Evolutionary conservation across 1,140 invertebrate species (phyloP), one percentile per base, ranked within the genome.

Genomic region (Vanessa tameamea): DNA sequence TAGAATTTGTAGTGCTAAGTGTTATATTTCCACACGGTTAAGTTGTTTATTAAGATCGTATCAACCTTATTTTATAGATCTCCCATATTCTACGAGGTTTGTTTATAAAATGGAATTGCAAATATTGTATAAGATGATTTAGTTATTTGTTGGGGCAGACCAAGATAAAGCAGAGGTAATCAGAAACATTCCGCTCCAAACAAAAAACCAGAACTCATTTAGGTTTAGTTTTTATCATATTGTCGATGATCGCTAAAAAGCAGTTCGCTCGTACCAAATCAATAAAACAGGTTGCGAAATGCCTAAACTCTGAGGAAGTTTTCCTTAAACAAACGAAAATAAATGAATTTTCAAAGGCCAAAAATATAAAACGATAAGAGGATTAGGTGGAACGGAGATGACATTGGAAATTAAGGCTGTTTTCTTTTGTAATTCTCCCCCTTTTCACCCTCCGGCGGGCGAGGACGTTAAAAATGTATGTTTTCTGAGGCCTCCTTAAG

Each of bases 361-460:
- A 92, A 83, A 91, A 90, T 90, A 92, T 90, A 92, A 92, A 91
- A 88, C 87, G 88, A 90, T 92, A 92, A 92, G 90, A 90, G 85
- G 90, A 92, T 92, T 92, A 92, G 87, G 85, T 83, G 88, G 87
- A 89, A 87, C 89, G 89, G 90, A 90, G 90, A 92, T 92, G 90
- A 92, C 90, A 91, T 91, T 92, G 88, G 90, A 92, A 92, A 92
- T 92, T 92, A 91, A 91, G 90, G 89, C 82, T 92, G 88, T 91
- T 91, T 92, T 91, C 88, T 90, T 91, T 92, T 91, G 90, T 92
- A 90, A 92, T 90, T 88, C 86, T 82, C 80, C 88, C 86, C 87
- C 82, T 83, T 88, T 84, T 85, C 82, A 83, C 86, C 87, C 88
- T 82, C 88, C 85, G 84, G 78, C 71, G 70, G 77, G 84, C 78